These are phyloP conservation scores for Lasioglossum figueresi DNA, from an alignment of 2,888 invertebrate species.

Conservation along the genomic window DNA sequence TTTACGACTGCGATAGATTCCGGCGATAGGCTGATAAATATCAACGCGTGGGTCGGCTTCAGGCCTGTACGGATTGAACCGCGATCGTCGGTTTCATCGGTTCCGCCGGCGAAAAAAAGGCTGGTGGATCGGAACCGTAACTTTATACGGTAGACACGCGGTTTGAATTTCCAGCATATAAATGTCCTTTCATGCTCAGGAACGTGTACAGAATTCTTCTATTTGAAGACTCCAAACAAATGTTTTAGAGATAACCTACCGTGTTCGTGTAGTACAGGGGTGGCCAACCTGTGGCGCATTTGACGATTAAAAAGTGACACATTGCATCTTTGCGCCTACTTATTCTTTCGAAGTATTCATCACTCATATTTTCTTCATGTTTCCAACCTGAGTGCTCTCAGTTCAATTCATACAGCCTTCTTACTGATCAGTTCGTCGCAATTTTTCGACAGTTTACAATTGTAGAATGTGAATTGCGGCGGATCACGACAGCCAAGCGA, in stretches of 20 bases:
- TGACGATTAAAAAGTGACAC: too few relatives aligned
- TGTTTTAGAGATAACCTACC: neutral
- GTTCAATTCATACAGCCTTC: too few relatives aligned
- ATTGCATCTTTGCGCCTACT: too few relatives aligned
- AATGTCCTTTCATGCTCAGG: neutral
- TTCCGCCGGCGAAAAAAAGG: neutral
- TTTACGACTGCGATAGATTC: slow-evolving; percentile 51
- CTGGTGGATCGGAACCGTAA: neutral
- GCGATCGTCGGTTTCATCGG: slow-evolving; percentile 1
- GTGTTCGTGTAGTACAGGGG: too few relatives aligned
- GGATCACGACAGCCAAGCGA: too few relatives aligned
- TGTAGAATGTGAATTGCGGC: too few relatives aligned
- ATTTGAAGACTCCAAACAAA: neutral
- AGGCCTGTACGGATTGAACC: neutral
- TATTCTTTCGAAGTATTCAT: too few relatives aligned
- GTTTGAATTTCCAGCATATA: neutral
- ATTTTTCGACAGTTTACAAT: too few relatives aligned
- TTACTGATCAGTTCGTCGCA: too few relatives aligned
- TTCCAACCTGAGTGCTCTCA: too few relatives aligned
- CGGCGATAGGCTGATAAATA: slow-evolving; percentile 36
- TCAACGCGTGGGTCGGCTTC: neutral
- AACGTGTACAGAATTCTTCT: neutral
- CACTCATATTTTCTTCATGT: too few relatives aligned
- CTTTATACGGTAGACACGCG: neutral
- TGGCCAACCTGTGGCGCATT: too few relatives aligned